Evolutionary conservation across 2,888 invertebrate species (phyloP), one percentile per base, ranked within the genome.

Genomic region (Stenchaetothrips biformis): DNA sequence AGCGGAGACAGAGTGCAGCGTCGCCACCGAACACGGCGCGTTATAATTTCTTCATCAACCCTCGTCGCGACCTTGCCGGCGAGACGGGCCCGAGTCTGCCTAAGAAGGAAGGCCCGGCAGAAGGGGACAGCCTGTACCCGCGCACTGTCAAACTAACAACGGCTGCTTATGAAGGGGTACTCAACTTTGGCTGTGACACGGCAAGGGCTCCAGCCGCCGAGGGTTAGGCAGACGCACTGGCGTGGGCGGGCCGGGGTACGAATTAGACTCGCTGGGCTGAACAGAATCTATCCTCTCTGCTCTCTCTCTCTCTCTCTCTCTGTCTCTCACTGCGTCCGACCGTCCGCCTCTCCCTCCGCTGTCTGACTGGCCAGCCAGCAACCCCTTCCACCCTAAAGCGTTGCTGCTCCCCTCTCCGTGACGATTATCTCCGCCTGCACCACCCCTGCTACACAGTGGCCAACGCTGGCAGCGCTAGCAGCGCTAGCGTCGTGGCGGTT

Each of bases 241-340:
- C 16, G 67, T 6, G n/a, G 67, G 4, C n/a, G 2, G 67, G 21
- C 7, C 7, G 67, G 67, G 67, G 1, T 74, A 74, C 67, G 67
- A 74, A 74, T 74, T 74, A 74, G 67, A 74, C 25, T 74, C 67
- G 67, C 67, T 74, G 67, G 67, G 67, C 67, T 74, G 67, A 74
- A 74, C 67, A 74, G 67, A 74, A 74, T 74, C 67, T 25, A 74
- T 74, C 18, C 59, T 59, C 37, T 37, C 53, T 13, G 49, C 37
- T 37, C 37, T 37, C 37, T 37, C 37, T 37, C 37, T 37, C 37
- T 37, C 37, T 37, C 37, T 37, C 37, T 37, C 37, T 37, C 37
- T 37, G 2, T 37, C 37, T 4, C 37, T 37, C 37, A n/a, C n/a
- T n/a, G n/a, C n/a, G n/a, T 37, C 37, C 37, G 37, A 1, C 37